Base-by-base conservation (phyloP, 2,797 vertebrate genomes). In the Bradypodion ventrale region DNA sequence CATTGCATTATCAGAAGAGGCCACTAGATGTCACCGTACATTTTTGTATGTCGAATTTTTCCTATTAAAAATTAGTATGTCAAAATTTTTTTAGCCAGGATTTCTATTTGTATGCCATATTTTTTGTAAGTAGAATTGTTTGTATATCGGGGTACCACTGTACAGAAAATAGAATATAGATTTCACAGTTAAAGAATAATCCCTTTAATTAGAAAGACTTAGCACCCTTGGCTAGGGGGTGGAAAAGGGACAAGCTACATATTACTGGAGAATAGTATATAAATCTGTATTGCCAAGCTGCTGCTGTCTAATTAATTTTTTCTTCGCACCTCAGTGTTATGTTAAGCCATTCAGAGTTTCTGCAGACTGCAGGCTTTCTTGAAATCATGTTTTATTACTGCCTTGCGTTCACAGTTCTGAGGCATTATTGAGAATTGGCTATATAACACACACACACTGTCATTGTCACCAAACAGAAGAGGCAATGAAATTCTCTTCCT, bases 151-250 rank as follows among this genome's bases (percentile, higher is more conserved):
- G n/a, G n/a, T n/a, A n/a, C n/a, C n/a, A n/a, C n/a, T n/a, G n/a
- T n/a, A n/a, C 23, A 89, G 76, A 88, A 93, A 93, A 92, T 83
- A 85, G 80, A 90, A 88, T 92, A 91, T 92, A 90, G 78, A 93
- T 94, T 93, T 92, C 88, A 86, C 81, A 92, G 70, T 90, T 92
- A 91, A 82, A 89, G 81, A 75, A 85, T 91, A 72, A 89, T 89
- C 65, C 49, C 90, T 94, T 91, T 91, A 94, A 90, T 93, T 93
- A 93, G 85, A 78, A 90, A 93, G 82, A 21, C 75, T 87, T 92
- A 90, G 62, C n/a, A 89, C 72, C 85, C 62, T 84, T 91, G 84
- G 75, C 87, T 85, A 89, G 74, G 77, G 63, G n/a, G 78, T 87
- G 44, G 60, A 82, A 91, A 92, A 85, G 68, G 88, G 89, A 66